Evolutionary conservation across 2,888 invertebrate genomes (phyloP), one percentile per base, ranked within the genome.

Genomic region (Nomada lathburiana): DNA sequence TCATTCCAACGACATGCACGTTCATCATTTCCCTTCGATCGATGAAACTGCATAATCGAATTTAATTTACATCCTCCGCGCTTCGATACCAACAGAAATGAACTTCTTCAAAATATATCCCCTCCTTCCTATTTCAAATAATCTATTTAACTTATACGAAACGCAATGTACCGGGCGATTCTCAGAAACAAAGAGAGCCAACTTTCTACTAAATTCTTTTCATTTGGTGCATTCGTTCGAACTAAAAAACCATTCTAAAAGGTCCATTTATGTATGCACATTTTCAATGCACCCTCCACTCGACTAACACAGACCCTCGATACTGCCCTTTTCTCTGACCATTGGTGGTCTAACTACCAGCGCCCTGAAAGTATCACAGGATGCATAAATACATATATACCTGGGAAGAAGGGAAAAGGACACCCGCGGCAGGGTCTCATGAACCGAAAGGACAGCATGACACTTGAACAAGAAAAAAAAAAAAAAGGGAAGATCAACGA

Each of bases 1-100:
- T 62, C 60, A 71, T 52, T 52, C 36, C 70, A 36, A 36, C 60
- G 42, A 44, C 42, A 26, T n/a, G 42, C 42, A 18, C 68, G 50
- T 70, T 70, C 60, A 70, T 60, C 70, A 20, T 70, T 71, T 71
- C 70, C 70, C 59, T 47, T 70, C 70, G 16, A 70, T 70, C 59
- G 11, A 16, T 29, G 20, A 23, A 60, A 29, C 36, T 60, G 50
- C 60, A 71, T 71, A 71, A 71, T 71, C 60, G 13, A 60, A 50
- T 16, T 13, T n/a, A 50, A 52, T 52, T 20, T 13, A 18, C 18
- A 20, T 7, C n/a, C 16, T 23, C 42, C 18, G 23, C 11, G 20
- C 16, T 44, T 44, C 42, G 2, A 1, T 36, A 36, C 13, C 16
- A 23, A 59, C 16, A 47, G 16, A 1, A 50, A n/a, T 1, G 18